A percentile compares a stretch with the other conserved stretches of the same genome.
Evolutionary conservation across 1,140 invertebrate genomes (phyloP).

Genomic region (Habropoda laboriosa): DNA sequence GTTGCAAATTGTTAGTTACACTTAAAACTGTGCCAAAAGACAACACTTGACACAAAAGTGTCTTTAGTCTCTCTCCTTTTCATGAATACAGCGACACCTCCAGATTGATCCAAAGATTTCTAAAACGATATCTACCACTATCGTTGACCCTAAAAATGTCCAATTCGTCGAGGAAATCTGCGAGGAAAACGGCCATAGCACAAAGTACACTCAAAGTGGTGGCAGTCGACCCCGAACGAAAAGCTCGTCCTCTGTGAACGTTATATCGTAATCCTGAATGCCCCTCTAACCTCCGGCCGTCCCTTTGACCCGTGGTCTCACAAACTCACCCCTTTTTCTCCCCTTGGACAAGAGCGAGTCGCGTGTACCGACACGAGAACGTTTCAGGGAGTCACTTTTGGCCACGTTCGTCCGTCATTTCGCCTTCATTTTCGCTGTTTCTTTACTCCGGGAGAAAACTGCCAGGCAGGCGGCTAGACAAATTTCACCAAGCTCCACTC

Average conservation of each 20-base stretch:
- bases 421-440: not conserved
- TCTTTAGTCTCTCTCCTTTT: not conserved
- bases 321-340: not conserved
- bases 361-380: not conserved
- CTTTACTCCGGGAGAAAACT: not conserved
- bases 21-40: too few species aligned
- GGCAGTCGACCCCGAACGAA: slow-evolving; percentile 22
- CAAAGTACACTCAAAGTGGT: slow-evolving; percentile 27
- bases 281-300: not conserved
- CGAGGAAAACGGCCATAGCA: slow-evolving; percentile 3
- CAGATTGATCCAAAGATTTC: not conserved
- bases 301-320: not conserved
- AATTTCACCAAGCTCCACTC: not conserved
- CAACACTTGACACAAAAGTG: not conserved
- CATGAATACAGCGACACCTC: not conserved
- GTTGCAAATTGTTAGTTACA: too few species aligned
- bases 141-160: slow-evolving; percentile 14
- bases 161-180: slow-evolving; percentile 26
- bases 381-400: not conserved
- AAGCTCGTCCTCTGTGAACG: slow-evolving; percentile 21
- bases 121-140: not conserved
- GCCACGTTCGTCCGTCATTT: not conserved
- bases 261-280: slow-evolving; percentile 38
- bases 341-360: not conserved
- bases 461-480: not conserved